Evolutionary conservation across 2,888 invertebrate species (phyloP), one percentile per base, ranked within the genome.

Genomic region (Cryptocephalus primarius): DNA sequence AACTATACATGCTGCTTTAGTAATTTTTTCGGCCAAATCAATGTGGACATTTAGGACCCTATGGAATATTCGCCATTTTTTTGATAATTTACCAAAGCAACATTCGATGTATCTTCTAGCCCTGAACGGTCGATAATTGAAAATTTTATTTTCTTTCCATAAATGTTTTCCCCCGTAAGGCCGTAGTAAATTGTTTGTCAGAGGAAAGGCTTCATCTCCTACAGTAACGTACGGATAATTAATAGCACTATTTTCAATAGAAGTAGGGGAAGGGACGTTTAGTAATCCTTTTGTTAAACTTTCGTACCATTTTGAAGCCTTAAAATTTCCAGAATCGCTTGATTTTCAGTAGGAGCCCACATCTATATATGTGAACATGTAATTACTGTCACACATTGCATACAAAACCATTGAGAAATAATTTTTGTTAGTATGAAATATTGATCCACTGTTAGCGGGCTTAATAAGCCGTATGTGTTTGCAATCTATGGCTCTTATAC

Each of bases 11-110:
- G 32, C 32, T 10, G 47, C 36, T 11, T 36, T 38, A 13, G 42
- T 34, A 14, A 46, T 48, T 9, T 32, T 32, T 9, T 38, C 42
- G 40, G 33, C 38, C 13, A 43, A 43, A 33, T 38, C 12, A 22
- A 44, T 31, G 36, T 42, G 32, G 9, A 49, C 44, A 42, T 49
- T 40, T 14, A 49, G 33, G 31, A 47, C 44, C 11, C 47, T 31
- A 39, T 47, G 47, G 40, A 50, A 45, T 12, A 50, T 47, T 11
- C 50, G 45, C 47, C 50, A 50, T 33, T 50, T 50, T 12, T 50
- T 50, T n/a, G 50, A 43, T 14, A 50, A 36, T 38, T 45, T 50
- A 9, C 50, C 50, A 45, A 50, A 49, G 10, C 45, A 33, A 40
- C 49, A 49, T 39, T 47, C 49, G 10, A 49, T 34, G 9, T 34